phyloP scores from a whole-genome alignment of 2,888 invertebrate genomes.

The Spialia ferax region DNA sequence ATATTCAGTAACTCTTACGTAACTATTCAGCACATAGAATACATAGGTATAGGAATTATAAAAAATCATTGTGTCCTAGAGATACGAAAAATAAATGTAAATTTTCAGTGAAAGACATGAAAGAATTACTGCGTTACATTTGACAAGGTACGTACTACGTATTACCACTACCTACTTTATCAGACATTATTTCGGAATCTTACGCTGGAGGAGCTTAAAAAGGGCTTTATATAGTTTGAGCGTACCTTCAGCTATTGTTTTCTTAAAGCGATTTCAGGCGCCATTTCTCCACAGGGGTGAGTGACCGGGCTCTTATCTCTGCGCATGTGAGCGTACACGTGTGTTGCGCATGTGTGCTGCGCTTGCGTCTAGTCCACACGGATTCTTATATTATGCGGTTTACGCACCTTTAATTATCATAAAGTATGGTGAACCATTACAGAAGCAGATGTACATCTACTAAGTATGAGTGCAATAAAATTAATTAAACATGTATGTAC shows the following conservation, averaged over 20 bases:
- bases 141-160: too few relatives aligned
- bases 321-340: slow-evolving; percentile 63
- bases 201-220: background rate
- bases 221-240: background rate
- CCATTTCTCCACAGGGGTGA: slow-evolving; percentile 74
- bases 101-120: too few relatives aligned
- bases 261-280: slow-evolving; percentile 74
- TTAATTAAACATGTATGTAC: background rate
- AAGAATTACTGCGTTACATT: too few relatives aligned
- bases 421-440: background rate
- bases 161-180: too few relatives aligned
- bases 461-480: background rate
- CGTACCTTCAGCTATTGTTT: slow-evolving; percentile 50
- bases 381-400: slow-evolving; percentile 43
- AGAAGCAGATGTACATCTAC: background rate
- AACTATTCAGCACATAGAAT: too few relatives aligned
- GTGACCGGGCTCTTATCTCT: slow-evolving; percentile 76
- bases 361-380: slow-evolving; percentile 57
- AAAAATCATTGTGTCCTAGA: too few relatives aligned
- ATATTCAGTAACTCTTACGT: too few relatives aligned
- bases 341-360: slow-evolving; percentile 55
- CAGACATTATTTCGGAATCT: background rate
- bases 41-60: too few relatives aligned
- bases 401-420: slow-evolving; percentile 7
- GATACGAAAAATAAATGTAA: too few relatives aligned